A percentile compares a stretch with the other conserved stretches of the same genome.
phyloP scores from a whole-genome alignment of 2,113 vertebrate genomes.

The Rhynchopsitta pachyrhyncha region DNA sequence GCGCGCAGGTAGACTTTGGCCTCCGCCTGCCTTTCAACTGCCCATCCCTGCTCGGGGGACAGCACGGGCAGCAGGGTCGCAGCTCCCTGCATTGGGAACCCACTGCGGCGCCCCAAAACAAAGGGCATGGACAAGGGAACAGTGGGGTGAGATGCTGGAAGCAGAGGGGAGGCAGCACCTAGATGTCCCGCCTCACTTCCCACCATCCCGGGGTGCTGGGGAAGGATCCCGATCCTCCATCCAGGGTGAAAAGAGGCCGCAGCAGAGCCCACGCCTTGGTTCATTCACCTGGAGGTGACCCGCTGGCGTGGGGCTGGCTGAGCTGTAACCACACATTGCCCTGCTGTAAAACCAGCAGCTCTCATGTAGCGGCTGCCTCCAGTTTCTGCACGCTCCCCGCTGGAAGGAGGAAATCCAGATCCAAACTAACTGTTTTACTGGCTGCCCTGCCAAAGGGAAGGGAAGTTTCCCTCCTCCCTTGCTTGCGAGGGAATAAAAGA shows the following conservation, averaged over 20 bases:
- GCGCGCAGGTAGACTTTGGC: conserved; percentile 5
- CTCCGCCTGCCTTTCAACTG: neutral
- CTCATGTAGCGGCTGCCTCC: accelerated
- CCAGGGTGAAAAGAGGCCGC: accelerated
- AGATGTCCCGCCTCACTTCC: accelerated
- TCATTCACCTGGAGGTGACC: conserved; percentile 1
- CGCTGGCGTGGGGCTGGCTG: neutral
- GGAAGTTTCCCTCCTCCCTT: neutral
- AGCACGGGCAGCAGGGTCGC: neutral
- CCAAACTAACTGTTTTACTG: neutral
- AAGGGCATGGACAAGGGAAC: neutral
- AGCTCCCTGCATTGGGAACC: accelerated
- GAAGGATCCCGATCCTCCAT: neutral
- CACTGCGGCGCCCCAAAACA: accelerated
- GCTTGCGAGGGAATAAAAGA: neutral
- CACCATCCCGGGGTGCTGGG: accelerated
- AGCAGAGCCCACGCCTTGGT: neutral
- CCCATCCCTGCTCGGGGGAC: neutral
- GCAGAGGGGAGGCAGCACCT: neutral
- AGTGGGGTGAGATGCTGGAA: accelerated
- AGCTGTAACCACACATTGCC: neutral
- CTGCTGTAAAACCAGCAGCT: neutral
- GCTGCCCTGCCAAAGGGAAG: neutral
- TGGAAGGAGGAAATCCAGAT: neutral
- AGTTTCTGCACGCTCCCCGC: neutral